Percentiles rank a stretch among this genome's conserved stretches.
These are phyloP conservation scores for Meandrina meandrites DNA, from an alignment of 92 coral and sea anemone genomes.

Conservation along the genomic window DNA sequence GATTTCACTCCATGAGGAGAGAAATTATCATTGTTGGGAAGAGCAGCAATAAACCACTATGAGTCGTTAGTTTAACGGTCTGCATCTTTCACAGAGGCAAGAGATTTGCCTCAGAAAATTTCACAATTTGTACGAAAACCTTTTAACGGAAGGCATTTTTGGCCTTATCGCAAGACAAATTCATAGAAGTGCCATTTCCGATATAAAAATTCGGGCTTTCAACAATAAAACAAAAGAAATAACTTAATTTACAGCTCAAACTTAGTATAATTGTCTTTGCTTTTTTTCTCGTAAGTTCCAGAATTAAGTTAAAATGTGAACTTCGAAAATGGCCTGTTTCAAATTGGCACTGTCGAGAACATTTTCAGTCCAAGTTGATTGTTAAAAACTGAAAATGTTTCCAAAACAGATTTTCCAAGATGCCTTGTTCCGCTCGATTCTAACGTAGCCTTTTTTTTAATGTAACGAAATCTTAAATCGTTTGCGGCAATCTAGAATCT, in stretches of 20 bases:
- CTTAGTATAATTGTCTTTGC: not conserved
- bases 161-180: not conserved
- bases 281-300: not conserved
- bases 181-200: not conserved
- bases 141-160: not conserved
- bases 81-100: not conserved
- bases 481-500: not conserved
- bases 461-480: not conserved
- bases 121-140: not conserved
- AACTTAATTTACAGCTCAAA: not conserved
- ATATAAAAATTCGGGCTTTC: not conserved
- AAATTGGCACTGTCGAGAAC: not conserved
- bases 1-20: not conserved
- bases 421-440: no score
- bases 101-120: not conserved
- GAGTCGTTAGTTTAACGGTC: not conserved
- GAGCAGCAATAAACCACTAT: not conserved
- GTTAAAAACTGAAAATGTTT: no score
- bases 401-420: no score
- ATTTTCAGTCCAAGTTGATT: not conserved
- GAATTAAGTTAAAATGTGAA: not conserved
- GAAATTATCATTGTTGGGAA: not conserved
- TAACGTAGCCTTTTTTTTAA: not conserved
- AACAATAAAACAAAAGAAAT: not conserved
- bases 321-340: not conserved